These are phyloP conservation scores for Tanytarsus gracilentus DNA, from an alignment of 2,888 invertebrate genomes.

Conservation along the genomic window DNA sequence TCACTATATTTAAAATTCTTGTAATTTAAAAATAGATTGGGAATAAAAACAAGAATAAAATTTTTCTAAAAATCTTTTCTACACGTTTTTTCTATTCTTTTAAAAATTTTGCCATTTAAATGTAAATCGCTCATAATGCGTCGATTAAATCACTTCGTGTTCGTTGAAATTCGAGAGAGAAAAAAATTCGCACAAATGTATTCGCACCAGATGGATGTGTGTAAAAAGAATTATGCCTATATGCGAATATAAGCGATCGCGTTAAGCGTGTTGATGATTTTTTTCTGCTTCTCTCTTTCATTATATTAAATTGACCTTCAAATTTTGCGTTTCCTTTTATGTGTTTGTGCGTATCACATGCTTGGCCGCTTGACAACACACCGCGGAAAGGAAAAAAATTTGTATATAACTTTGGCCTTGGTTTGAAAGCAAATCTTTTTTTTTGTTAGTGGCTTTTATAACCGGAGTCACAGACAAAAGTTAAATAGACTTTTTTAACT, in stretches of 20 bases:
- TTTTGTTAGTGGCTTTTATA: conserved; percentile 1
- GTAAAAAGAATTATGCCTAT: not conserved
- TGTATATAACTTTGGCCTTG: conserved; percentile 13
- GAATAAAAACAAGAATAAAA: too few species aligned
- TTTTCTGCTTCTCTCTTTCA: not conserved
- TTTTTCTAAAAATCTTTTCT: too few species aligned
- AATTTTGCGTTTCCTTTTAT: conserved; percentile 26
- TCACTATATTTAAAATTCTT: too few species aligned
- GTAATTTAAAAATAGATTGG: too few species aligned
- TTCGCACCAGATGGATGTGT: not conserved
- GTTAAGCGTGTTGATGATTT: conserved; percentile 4
- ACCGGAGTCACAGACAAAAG: too few species aligned
- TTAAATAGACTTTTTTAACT: too few species aligned
- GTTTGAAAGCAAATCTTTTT: conserved; percentile 12
- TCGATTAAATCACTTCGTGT: not conserved
- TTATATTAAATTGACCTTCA: conserved; percentile 28
- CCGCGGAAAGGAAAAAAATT: conserved; percentile 8
- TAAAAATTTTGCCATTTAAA: too few species aligned
- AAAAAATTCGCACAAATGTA: not conserved
- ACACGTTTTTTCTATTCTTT: too few species aligned
- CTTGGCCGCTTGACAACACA: conserved; percentile 28
- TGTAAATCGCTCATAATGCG: too few species aligned
- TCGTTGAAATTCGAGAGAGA: not conserved
- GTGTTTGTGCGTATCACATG: conserved; percentile 27
- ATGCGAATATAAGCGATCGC: not conserved